A percentile compares a stretch with the other conserved stretches of the same genome.
Evolutionary conservation across 2,113 vertebrate genomes (phyloP).

Genomic region (Microtus pennsylvanicus): DNA sequence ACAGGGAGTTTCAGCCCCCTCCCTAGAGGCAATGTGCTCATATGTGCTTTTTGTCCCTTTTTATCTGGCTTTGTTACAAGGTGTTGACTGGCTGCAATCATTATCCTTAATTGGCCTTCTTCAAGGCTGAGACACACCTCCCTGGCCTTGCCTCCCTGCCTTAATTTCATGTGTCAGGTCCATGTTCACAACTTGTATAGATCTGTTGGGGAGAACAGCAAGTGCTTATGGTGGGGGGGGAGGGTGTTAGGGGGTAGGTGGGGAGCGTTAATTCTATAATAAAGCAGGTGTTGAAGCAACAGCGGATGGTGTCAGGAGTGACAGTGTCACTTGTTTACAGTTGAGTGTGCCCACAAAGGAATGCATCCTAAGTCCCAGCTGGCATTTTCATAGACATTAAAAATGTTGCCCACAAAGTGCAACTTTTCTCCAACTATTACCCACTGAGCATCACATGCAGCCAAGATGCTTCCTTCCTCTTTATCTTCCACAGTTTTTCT

Average conservation of each 20-base stretch:
- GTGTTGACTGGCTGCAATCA: background rate
- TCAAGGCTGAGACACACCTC: background rate
- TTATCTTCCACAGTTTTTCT: background rate
- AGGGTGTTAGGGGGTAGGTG: too few relatives aligned
- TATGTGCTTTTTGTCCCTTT: background rate
- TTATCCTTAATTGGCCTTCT: background rate
- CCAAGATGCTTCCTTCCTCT: background rate
- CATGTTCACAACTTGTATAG: background rate
- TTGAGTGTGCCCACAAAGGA: background rate
- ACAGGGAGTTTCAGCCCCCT: background rate
- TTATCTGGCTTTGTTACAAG: background rate
- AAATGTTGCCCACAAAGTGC: background rate
- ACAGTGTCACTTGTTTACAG: background rate
- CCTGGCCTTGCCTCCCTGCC: background rate
- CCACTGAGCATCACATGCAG: background rate
- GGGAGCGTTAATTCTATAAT: background rate
- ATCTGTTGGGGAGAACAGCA: background rate
- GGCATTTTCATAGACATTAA: background rate
- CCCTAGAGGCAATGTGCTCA: background rate
- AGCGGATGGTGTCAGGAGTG: background rate
- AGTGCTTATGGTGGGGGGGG: rapidly evolving
- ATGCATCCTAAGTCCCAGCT: background rate
- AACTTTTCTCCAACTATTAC: slow-evolving; percentile 26
- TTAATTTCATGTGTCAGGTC: background rate
- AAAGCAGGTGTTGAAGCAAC: background rate